phyloP scores from a whole-genome alignment of 2,797 vertebrate genomes.

The Graptemys geographica region DNA sequence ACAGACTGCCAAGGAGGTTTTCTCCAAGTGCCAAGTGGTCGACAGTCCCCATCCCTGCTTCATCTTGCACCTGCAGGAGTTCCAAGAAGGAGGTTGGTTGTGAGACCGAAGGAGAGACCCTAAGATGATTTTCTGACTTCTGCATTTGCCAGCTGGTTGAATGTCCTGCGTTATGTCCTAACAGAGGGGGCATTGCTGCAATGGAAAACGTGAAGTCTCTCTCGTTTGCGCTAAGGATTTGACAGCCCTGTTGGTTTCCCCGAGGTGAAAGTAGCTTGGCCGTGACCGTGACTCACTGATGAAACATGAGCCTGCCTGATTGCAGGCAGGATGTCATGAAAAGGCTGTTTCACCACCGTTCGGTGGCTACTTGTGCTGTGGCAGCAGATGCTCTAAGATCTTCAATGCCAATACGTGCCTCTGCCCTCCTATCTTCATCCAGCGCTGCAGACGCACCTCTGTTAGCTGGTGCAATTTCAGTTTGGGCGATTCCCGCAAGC shows the following conservation, averaged over 20 bases:
- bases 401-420: background rate
- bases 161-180: background rate
- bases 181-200: background rate
- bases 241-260: background rate
- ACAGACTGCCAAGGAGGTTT: background rate
- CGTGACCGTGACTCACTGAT: background rate
- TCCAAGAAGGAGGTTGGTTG: background rate
- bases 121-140: background rate
- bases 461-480: background rate
- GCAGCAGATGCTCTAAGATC: background rate
- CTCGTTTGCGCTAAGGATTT: background rate
- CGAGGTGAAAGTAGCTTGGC: background rate
- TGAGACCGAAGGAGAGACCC: background rate
- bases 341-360: background rate
- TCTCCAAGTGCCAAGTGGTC: background rate
- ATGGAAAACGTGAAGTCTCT: slow-evolving; percentile 3
- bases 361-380: background rate
- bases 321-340: background rate
- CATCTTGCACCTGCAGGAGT: background rate
- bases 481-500: background rate
- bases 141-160: rapidly evolving
- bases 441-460: background rate
- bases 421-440: background rate
- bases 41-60: background rate
- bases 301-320: background rate